Percentiles rank a stretch among this genome's conserved stretches.
These are phyloP conservation scores for Drosophila stalkeri DNA, from an alignment of 2,888 invertebrate genomes.

Conservation along the genomic window DNA sequence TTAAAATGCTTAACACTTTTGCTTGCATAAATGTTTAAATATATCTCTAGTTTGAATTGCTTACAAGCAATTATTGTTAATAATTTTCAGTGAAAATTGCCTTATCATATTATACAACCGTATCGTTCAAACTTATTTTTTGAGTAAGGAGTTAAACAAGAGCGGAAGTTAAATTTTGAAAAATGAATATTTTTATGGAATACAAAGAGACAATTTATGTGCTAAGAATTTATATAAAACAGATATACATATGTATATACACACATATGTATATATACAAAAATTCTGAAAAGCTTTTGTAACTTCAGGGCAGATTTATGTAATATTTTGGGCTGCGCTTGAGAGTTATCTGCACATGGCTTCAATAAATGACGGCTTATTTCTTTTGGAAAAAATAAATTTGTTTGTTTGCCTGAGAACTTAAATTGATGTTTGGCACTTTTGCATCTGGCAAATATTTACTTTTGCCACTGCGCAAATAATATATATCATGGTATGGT, in stretches of 20 bases:
- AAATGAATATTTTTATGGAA: no score
- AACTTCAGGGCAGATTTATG: neutral
- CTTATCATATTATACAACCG: neutral
- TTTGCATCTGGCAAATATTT: slow-evolving; percentile 69
- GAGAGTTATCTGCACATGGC: slow-evolving; percentile 23
- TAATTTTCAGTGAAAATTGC: neutral
- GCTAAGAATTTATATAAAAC: neutral
- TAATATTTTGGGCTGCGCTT: neutral
- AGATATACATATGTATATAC: no score
- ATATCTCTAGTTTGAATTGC: neutral
- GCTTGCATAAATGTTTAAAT: neutral
- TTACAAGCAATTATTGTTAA: neutral
- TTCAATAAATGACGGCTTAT: slow-evolving; percentile 36
- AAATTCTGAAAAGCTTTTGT: neutral
- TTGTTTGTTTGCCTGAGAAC: slow-evolving; percentile 55
- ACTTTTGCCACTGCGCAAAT: slow-evolving; percentile 61
- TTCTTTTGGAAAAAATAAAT: slow-evolving; percentile 49
- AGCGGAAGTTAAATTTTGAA: no score
- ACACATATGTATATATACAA: no score
- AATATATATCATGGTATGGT: slow-evolving; percentile 62
- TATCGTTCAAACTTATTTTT: no score
- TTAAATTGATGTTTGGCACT: slow-evolving; percentile 73
- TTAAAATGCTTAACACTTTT: neutral
- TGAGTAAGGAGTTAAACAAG: no score
- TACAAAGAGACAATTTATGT: neutral